Conservation (phyloP, 1,140 invertebrate genomes). For the Magallana ariakensis region DNA sequence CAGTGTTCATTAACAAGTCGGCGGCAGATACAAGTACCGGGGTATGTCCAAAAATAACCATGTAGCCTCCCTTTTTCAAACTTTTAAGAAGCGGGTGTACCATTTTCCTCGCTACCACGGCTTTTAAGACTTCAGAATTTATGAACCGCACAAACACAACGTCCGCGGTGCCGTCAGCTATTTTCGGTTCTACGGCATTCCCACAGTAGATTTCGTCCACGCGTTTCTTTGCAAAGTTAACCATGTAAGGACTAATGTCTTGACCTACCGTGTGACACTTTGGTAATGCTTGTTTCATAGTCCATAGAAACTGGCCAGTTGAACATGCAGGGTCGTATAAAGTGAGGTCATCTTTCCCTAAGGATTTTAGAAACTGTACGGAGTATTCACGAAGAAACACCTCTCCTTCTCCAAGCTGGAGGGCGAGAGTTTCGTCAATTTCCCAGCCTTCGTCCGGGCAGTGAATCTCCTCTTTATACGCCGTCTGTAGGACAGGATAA, state of each 20-base stretch:
- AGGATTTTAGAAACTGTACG: conserved; percentile 59
- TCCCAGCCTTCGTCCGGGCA: conserved; percentile 69
- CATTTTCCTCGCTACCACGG: conserved; percentile 53
- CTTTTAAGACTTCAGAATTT: conserved; percentile 68
- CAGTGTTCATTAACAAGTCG: conserved; percentile 60
- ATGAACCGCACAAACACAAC: conserved; percentile 67
- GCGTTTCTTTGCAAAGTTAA: conserved; percentile 63
- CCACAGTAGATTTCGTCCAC: conserved; percentile 67
- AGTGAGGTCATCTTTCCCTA: conserved; percentile 55
- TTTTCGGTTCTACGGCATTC: conserved; percentile 64
- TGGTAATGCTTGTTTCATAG: conserved; percentile 61
- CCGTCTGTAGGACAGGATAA: conserved; percentile 59
- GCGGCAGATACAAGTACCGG: conserved; percentile 65
- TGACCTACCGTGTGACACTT: conserved; percentile 62
- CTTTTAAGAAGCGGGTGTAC: conserved; percentile 54
- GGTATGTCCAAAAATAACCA: conserved; percentile 69
- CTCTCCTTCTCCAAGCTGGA: conserved; percentile 68
- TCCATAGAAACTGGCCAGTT: conserved; percentile 66
- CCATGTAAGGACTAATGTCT: conserved; percentile 67
- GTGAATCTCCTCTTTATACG: conserved; percentile 61
- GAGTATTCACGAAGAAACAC: conserved; percentile 63
- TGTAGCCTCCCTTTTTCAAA: conserved; percentile 62
- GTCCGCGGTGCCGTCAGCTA: conserved; percentile 58
- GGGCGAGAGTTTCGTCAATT: conserved; percentile 66
- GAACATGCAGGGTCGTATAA: conserved; percentile 69